These are phyloP conservation scores for Triplophysa siluroides DNA, from an alignment of 2,113 vertebrate genomes.

Conservation along the genomic window DNA sequence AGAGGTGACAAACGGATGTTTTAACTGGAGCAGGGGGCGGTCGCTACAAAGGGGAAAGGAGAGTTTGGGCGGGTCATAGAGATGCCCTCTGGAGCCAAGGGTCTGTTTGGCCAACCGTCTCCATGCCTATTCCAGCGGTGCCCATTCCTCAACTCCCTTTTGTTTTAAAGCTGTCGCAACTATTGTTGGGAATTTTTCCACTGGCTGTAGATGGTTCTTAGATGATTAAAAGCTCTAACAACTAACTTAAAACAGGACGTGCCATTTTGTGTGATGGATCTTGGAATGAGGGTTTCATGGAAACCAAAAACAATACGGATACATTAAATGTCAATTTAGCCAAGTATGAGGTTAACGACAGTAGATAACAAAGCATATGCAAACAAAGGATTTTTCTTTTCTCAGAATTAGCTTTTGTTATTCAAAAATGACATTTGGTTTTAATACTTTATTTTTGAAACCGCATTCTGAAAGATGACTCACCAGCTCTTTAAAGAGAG, in stretches of 20 bases:
- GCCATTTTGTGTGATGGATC: slow-evolving; percentile 9
- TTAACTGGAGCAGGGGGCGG: slow-evolving; percentile 49
- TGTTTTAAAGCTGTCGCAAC: not conserved
- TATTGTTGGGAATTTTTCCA: not conserved
- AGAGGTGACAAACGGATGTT: slow-evolving; percentile 60
- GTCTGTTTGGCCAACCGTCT: slow-evolving; percentile 13
- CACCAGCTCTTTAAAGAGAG: slow-evolving; percentile 86
- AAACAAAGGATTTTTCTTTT: no score
- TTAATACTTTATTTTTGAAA: not conserved
- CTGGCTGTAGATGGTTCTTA: not conserved
- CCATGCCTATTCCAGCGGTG: not conserved
- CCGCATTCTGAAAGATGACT: slow-evolving; percentile 52
- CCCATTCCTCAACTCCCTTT: slow-evolving; percentile 8
- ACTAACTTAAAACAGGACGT: not conserved
- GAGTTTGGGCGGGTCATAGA: not conserved
- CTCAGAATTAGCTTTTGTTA: not conserved
- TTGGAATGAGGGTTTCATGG: not conserved
- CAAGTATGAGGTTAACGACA: no score
- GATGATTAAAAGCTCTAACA: not conserved
- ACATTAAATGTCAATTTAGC: no score
- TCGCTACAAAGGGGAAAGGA: slow-evolving; percentile 5
- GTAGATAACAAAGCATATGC: no score
- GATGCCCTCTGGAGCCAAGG: slow-evolving; percentile 35
- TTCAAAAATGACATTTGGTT: no score
- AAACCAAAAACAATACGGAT: not conserved